Percentiles rank a stretch among this genome's conserved stretches.
phyloP scores from a whole-genome alignment of 2,797 vertebrate genomes.

The Onychomys arenicola region DNA sequence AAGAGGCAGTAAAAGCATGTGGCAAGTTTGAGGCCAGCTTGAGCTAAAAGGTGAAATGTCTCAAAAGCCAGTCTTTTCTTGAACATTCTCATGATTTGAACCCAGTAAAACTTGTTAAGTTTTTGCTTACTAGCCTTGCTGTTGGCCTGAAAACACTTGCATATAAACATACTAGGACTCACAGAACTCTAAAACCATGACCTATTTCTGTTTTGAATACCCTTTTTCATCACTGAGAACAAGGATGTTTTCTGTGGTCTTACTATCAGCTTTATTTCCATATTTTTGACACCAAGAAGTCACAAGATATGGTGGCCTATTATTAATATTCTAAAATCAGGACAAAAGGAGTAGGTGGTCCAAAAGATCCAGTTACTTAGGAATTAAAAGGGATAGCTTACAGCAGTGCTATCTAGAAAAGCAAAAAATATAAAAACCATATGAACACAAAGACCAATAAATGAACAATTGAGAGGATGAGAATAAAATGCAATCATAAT shows the following conservation, averaged over 20 bases:
- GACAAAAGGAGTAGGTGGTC: not conserved
- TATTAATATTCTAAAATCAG: not conserved
- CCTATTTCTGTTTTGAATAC: not conserved
- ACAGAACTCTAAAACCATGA: constrained; percentile 13
- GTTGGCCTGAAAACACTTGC: not conserved
- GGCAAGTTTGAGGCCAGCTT: not conserved
- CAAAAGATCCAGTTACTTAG: not conserved
- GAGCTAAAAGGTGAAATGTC: not conserved
- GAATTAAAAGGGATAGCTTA: not conserved
- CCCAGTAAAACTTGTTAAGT: not conserved
- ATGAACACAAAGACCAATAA: not conserved
- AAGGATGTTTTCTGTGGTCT: not conserved
- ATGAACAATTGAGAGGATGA: not conserved
- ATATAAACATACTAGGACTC: not conserved
- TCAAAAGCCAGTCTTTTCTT: not conserved
- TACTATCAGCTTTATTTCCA: not conserved
- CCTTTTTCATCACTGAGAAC: not conserved
- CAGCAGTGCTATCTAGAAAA: not conserved
- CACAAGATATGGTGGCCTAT: not conserved
- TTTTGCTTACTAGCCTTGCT: not conserved
- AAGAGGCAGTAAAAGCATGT: not conserved
- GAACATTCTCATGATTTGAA: not conserved
- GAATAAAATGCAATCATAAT: not conserved
- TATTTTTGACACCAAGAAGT: not conserved
- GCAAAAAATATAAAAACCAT: no score